Percentiles rank a stretch among this genome's conserved stretches.
These are phyloP conservation scores for Ficedula albicollis DNA, from an alignment of 2,797 vertebrate genomes.

Conservation along the genomic window DNA sequence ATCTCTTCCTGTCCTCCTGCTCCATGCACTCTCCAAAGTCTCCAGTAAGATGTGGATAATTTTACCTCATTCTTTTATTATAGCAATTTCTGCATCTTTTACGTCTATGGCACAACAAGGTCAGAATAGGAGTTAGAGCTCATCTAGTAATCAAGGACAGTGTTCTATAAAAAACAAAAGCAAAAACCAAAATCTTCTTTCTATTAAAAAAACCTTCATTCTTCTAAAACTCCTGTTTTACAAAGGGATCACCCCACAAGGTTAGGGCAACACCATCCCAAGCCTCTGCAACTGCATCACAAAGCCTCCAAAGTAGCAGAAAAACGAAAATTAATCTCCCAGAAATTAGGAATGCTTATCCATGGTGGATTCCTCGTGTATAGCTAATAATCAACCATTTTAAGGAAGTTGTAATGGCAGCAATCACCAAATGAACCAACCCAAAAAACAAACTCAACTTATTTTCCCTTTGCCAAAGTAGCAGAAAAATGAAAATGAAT, in stretches of 20 bases:
- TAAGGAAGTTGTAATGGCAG: background rate
- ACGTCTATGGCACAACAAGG: background rate
- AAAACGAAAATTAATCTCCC: background rate
- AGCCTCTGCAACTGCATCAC: background rate
- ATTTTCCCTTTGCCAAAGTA: background rate
- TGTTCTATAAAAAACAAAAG: no score
- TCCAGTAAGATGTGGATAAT: background rate
- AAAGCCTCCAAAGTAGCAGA: background rate
- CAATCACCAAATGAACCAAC: background rate
- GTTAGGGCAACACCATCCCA: fast-evolving
- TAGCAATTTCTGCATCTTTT: background rate
- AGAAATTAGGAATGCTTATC: background rate
- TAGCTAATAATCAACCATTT: background rate
- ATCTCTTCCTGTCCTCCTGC: fast-evolving
- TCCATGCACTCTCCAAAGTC: background rate
- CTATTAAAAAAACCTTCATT: background rate
- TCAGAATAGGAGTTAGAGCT: background rate
- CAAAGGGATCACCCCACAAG: background rate
- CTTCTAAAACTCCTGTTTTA: background rate
- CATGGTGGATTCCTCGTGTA: background rate
- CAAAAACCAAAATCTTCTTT: background rate
- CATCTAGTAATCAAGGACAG: background rate
- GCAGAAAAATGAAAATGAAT: background rate
- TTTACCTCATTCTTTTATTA: background rate
- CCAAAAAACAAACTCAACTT: background rate